A percentile compares a stretch with the other conserved stretches of the same genome.
These are phyloP conservation scores for Leucophenga varia DNA, from an alignment of 1,140 invertebrate genomes.

Conservation along the genomic window DNA sequence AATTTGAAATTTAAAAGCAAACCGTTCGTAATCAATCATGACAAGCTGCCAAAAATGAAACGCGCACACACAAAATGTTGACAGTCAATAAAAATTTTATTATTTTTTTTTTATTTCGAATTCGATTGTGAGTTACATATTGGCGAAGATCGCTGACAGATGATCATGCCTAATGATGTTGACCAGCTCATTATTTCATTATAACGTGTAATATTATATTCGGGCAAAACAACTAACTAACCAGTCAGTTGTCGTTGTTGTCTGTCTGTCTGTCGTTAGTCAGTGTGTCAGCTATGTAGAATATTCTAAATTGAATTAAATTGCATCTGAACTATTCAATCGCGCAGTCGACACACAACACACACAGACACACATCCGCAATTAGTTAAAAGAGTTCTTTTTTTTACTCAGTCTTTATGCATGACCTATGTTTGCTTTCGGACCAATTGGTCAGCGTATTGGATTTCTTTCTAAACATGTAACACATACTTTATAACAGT, in stretches of 20 bases:
- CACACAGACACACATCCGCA: too few species aligned
- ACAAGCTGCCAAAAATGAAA: conserved; percentile 17
- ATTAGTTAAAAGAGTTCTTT: too few species aligned
- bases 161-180: conserved; percentile 46
- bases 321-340: not conserved
- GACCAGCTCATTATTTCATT: conserved; percentile 43
- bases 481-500: too few species aligned
- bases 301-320: not conserved
- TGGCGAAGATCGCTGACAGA: conserved; percentile 31
- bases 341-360: too few species aligned
- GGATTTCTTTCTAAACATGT: too few species aligned
- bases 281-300: not conserved
- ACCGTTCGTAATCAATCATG: conserved; percentile 5
- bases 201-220: conserved; percentile 9
- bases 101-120: conserved; percentile 6
- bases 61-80: conserved; percentile 5
- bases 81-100: conserved; percentile 15
- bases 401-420: too few species aligned
- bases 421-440: too few species aligned
- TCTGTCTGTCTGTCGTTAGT: too few species aligned
- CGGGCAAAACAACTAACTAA: not conserved
- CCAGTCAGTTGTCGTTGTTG: too few species aligned
- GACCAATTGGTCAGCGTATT: too few species aligned
- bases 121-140: conserved; percentile 23
- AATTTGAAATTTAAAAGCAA: not conserved